Conservation (phyloP, 2,113 vertebrate species). For the Upupa epops region DNA sequence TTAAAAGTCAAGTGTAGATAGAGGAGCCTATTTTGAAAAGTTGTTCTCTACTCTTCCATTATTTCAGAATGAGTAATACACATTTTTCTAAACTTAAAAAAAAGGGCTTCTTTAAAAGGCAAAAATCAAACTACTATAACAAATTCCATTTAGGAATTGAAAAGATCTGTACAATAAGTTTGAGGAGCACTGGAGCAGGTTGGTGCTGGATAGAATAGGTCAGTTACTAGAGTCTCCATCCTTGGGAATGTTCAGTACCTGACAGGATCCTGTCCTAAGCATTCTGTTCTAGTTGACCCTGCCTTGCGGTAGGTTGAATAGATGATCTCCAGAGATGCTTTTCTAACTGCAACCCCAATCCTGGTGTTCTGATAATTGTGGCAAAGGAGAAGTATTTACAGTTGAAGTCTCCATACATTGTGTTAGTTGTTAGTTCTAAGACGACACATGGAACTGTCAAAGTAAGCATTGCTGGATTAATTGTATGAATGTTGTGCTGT, state of each 20-base stretch:
- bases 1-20: neutral
- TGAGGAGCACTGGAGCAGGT: neutral
- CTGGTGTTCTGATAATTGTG: neutral
- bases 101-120: neutral
- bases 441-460: neutral
- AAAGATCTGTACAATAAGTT: neutral
- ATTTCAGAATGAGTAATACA: neutral
- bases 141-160: neutral
- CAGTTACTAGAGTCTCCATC: neutral
- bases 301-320: neutral
- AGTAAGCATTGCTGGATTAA: neutral
- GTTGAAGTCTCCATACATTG: neutral
- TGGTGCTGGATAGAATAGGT: neutral
- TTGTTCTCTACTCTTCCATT: neutral
- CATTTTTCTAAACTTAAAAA: neutral
- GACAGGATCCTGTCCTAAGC: neutral
- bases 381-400: neutral
- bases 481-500: neutral
- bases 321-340: neutral
- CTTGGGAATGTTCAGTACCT: neutral
- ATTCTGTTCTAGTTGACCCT: neutral
- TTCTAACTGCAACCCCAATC: neutral
- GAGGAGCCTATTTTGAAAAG: neutral
- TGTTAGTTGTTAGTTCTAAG: neutral
- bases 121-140: neutral